These are phyloP conservation scores for Caenorhabditis elegans DNA, from an alignment of 1,140 invertebrate species.

Conservation along the genomic window WBcel235 BX284606.5:2971501-2972000, in stretches of 20 bases:
- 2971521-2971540: background rate
- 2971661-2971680: conserved; percentile 23
- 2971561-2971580: background rate
- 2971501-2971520: conserved; percentile 6
- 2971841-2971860: background rate
- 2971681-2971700: conserved; percentile 3
- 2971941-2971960: no score
- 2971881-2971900: background rate
- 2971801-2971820: background rate
- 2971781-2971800: background rate
- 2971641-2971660: conserved; percentile 7
- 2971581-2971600: conserved; percentile 11
- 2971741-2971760: background rate
- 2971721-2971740: conserved; percentile 11
- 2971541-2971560: background rate
- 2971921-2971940: no score
- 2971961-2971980: no score
- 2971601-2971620: no score
- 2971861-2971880: background rate
- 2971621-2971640: conserved; percentile 21
- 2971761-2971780: no score
- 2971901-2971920: no score
- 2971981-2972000: no score
- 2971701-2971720: conserved; percentile 27
- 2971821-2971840: background rate